phyloP scores from a whole-genome alignment of 2,888 invertebrate species.

The Troglohyphantes excavatus region DNA sequence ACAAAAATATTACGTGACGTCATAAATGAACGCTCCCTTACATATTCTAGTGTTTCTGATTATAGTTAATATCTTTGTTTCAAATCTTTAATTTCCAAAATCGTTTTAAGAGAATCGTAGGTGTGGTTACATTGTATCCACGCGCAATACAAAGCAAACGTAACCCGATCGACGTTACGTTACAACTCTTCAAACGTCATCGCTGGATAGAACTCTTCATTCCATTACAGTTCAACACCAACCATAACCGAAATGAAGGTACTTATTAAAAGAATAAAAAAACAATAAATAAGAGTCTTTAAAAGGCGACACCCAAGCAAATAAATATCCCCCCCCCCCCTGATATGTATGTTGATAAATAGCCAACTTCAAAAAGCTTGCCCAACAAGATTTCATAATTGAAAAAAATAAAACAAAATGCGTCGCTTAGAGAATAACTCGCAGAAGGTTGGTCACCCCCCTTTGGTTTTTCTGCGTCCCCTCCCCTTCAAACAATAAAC shows the following conservation, averaged over 20 bases:
- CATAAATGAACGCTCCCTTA: too few relatives aligned
- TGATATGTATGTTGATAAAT: slow-evolving; percentile 73
- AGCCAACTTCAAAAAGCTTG: slow-evolving; percentile 61
- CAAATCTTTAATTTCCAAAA: too few relatives aligned
- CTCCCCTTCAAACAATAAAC: slow-evolving; percentile 54
- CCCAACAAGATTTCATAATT: slow-evolving; percentile 71
- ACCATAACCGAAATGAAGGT: slow-evolving; percentile 21
- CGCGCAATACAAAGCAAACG: neutral
- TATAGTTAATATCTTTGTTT: too few relatives aligned
- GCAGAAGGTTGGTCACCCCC: neutral
- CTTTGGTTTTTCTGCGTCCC: neutral
- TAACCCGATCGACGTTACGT: neutral
- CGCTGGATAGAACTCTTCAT: slow-evolving; percentile 17
- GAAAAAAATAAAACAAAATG: slow-evolving; percentile 58
- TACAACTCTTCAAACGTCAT: slow-evolving; percentile 12
- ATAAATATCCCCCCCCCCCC: slow-evolving; percentile 73
- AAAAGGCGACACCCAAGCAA: slow-evolving; percentile 64
- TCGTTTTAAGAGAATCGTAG: neutral
- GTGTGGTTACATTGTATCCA: neutral
- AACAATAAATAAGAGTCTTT: slow-evolving; percentile 43
- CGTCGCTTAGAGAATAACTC: neutral
- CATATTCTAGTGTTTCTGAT: too few relatives aligned
- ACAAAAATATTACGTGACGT: too few relatives aligned
- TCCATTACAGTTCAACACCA: neutral
- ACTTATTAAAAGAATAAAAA: neutral